Conservation (phyloP, 35 echinoderm and acorn worm genomes). For the Stichopus chloronotus region DNA sequence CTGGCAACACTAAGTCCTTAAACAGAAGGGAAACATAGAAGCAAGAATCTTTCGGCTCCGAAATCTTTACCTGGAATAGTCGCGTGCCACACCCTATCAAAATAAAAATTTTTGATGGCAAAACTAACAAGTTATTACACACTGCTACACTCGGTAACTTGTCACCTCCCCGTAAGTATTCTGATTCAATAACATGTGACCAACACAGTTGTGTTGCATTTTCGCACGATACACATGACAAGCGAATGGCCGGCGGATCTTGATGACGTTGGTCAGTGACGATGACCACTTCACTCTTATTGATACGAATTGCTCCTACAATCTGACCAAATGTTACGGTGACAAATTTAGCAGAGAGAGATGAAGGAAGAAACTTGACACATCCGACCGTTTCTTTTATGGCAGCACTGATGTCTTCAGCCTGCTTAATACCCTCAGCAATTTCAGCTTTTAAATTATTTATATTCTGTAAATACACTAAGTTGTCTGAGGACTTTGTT, state of each 20-base stretch:
- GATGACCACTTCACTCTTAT: background rate
- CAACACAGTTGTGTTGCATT: background rate
- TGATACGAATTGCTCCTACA: background rate
- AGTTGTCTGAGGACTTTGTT: background rate
- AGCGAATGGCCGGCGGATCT: background rate
- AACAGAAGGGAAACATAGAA: background rate
- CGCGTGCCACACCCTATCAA: background rate
- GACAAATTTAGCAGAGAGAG: background rate
- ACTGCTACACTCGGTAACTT: too few relatives aligned
- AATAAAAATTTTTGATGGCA: background rate
- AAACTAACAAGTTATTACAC: too few relatives aligned
- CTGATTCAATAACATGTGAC: constrained; percentile 11
- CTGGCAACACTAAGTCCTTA: background rate
- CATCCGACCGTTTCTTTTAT: background rate
- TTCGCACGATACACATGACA: background rate
- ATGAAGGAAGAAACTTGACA: background rate
- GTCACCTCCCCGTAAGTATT: too few relatives aligned
- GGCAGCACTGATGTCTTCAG: background rate
- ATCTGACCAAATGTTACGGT: background rate
- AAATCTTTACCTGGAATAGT: background rate
- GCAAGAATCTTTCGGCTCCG: background rate
- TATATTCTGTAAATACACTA: constrained; percentile 6
- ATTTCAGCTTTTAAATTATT: background rate
- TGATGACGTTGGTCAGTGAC: background rate
- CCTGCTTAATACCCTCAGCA: background rate